phyloP scores from a whole-genome alignment of 1,140 invertebrate species.

The Matsumurasca onukii region DNA sequence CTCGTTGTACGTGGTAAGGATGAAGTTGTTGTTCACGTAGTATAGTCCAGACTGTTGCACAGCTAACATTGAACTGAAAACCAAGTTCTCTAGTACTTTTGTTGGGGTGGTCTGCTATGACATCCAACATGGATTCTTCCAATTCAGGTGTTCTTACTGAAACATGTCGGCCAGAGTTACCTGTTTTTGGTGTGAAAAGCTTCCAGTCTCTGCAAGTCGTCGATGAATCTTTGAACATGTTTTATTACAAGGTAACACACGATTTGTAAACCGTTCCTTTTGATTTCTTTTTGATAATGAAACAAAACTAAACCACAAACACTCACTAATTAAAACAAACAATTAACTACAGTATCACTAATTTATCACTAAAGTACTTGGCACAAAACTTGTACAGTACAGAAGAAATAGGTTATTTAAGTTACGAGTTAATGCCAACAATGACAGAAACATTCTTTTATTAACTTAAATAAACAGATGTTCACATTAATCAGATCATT shows the following conservation, averaged over 20 bases:
- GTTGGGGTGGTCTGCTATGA: neutral
- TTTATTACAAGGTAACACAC: neutral
- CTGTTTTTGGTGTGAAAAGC: neutral
- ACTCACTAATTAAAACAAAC: too few species aligned
- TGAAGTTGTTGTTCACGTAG: neutral
- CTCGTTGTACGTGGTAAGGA: constrained; percentile 8
- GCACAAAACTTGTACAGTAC: too few species aligned
- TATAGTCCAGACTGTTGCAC: too few species aligned
- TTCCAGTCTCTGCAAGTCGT: neutral
- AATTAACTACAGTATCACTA: too few species aligned
- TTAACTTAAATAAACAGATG: neutral
- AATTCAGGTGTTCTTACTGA: neutral
- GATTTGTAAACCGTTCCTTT: constrained; percentile 3
- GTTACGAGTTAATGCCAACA: too few species aligned
- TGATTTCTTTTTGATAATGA: too few species aligned
- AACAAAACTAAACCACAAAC: too few species aligned
- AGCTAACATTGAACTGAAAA: too few species aligned
- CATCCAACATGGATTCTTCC: neutral
- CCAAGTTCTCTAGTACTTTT: too few species aligned
- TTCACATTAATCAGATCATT: neutral
- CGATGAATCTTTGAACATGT: neutral
- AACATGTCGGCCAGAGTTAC: neutral
- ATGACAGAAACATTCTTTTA: too few species aligned
- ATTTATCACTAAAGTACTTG: too few species aligned
- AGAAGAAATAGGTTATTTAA: too few species aligned